phyloP scores from a whole-genome alignment of 1,140 invertebrate genomes.

The Tetramorium parvispinum region DNA sequence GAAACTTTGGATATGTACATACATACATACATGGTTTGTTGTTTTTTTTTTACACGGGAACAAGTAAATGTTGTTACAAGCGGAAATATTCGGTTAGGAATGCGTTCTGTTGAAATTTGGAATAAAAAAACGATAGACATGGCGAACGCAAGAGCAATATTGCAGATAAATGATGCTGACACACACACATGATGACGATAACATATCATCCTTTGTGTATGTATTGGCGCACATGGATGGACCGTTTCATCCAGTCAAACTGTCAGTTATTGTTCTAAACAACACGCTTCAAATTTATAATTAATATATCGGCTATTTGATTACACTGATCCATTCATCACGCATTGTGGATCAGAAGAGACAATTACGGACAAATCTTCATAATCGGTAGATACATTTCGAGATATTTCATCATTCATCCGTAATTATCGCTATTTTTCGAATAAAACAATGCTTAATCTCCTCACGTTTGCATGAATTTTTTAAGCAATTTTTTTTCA shows the following conservation, averaged over 20 bases:
- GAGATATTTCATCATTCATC: neutral
- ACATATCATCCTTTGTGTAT: slow-evolving; percentile 65
- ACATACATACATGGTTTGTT: neutral
- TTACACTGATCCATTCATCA: slow-evolving; percentile 13
- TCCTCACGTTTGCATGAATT: neutral
- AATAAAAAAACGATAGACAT: slow-evolving; percentile 1
- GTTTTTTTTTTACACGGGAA: neutral
- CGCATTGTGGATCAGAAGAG: neutral
- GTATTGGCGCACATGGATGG: slow-evolving; percentile 51
- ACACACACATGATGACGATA: slow-evolving; percentile 59
- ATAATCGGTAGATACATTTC: neutral
- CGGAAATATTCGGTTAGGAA: neutral
- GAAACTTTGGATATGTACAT: neutral
- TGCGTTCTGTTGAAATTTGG: neutral
- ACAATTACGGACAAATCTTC: neutral
- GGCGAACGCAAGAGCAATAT: slow-evolving; percentile 2
- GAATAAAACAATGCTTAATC: neutral
- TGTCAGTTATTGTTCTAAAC: slow-evolving; percentile 54
- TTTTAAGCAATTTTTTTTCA: neutral
- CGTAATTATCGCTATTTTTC: neutral
- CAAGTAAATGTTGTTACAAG: neutral
- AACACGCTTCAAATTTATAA: slow-evolving; percentile 69
- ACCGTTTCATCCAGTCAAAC: slow-evolving; percentile 52
- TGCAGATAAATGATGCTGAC: slow-evolving; percentile 64
- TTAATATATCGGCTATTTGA: slow-evolving; percentile 50